These are phyloP conservation scores for Periplaneta americana DNA, from an alignment of 1,140 invertebrate species.

Conservation along the genomic window DNA sequence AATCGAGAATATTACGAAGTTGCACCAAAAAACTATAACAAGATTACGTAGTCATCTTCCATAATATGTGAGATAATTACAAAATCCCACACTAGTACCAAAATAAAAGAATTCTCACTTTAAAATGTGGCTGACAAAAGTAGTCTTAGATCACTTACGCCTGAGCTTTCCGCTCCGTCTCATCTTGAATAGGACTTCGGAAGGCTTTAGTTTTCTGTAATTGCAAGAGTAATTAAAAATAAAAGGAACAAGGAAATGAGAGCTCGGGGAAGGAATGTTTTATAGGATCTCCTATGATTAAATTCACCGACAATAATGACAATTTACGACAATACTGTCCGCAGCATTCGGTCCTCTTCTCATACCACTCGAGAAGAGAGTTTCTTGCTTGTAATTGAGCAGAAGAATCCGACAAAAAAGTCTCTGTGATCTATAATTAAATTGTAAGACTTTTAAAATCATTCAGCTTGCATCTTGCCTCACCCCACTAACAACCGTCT, in stretches of 20 bases:
- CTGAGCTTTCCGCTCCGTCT: no score
- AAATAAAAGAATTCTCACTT: no score
- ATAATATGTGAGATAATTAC: no score
- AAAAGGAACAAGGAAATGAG: no score
- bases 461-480: not conserved
- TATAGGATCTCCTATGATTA: not conserved
- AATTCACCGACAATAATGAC: not conserved
- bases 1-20: no score
- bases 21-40: not conserved
- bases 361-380: not conserved
- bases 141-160: no score
- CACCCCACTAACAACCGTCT: not conserved
- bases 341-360: not conserved
- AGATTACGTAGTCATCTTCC: no score
- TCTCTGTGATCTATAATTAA: not conserved
- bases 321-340: not conserved
- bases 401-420: not conserved
- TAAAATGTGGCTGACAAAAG: no score
- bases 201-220: no score
- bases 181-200: no score
- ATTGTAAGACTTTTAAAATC: not conserved
- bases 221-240: no score
- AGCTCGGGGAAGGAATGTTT: not conserved
- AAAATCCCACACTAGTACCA: no score
- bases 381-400: not conserved